Evolutionary conservation across 2,797 vertebrate species (phyloP), one percentile per base, ranked within the genome.

Genomic region (Petrocephalus sullivani): DNA sequence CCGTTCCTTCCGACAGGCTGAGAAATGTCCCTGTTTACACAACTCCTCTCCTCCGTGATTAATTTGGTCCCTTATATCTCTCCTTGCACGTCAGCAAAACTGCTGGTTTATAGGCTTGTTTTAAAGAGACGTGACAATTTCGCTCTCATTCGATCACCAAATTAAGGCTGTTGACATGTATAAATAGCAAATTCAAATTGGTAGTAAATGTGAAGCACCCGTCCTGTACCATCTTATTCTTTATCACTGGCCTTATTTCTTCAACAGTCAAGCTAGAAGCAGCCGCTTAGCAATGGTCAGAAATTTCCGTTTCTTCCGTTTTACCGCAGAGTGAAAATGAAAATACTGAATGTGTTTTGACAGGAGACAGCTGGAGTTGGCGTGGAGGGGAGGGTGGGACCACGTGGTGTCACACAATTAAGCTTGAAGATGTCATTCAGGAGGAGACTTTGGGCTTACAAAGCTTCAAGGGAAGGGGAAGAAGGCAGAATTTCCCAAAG

Each of bases 71-170:
- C 91, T 93, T 91, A 90, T 93, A 93, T 94, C 91, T 93, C 93
- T 91, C 91, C 91, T 88, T 87, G 90, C 91, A 91, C 93, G 92
- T 94, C 93, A 93, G 93, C 93, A 91, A 90, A 92, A 91, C 89
- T 51, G 64, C 91, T 92, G 92, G 89, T 94, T 95, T 94, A 94
- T 93, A 91, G 93, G 90, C 92, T 93, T 91, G 91, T 91, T 92
- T 91, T 91, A 90, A 93, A 93, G 92, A 91, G 85, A 93, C 92
- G 90, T 94, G 93, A 93, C 93, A 93, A 90, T 88, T 92, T 89
- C 14, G 87, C 87, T 89, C 93, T 91, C 28, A 28, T 95, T 92
- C 93, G 94, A 94, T 95, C 90, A 90, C 90, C 92, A 92, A 93
- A 94, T 93, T 94, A 93, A 94, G 92, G 94, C 87, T 57, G 86